Percentiles rank a stretch among this genome's conserved stretches.
These are phyloP conservation scores for Metalampra italica DNA, from an alignment of 2,888 invertebrate genomes.

Conservation along the genomic window DNA sequence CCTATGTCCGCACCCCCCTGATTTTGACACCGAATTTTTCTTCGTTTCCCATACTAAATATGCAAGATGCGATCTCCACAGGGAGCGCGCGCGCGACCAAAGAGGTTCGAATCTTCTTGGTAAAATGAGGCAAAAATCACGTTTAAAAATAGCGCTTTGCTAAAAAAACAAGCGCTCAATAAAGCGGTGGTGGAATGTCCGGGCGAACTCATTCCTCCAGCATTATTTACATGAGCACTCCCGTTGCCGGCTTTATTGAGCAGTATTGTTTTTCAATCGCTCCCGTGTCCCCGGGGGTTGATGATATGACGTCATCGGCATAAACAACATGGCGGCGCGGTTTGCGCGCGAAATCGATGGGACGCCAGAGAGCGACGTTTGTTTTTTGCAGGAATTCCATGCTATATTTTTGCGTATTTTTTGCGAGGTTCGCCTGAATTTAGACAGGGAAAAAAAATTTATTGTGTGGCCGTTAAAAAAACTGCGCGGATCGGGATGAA, in stretches of 20 bases:
- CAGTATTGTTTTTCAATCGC: constrained; percentile 30
- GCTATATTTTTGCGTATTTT: too few species aligned
- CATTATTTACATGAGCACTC: constrained; percentile 19
- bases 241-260: constrained; percentile 16
- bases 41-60: too few species aligned
- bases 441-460: background rate
- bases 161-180: too few species aligned
- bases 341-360: constrained; percentile 20
- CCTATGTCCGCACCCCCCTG: too few species aligned
- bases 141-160: background rate
- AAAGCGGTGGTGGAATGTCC: background rate
- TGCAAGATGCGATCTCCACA: too few species aligned
- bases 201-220: constrained; percentile 5
- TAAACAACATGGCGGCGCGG: constrained; percentile 26
- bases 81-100: too few species aligned
- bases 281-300: constrained; percentile 12
- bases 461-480: background rate
- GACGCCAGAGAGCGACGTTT: constrained; percentile 13
- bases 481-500: background rate
- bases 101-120: too few species aligned
- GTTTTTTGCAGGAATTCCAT: constrained; percentile 11
- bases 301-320: constrained; percentile 24
- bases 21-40: too few species aligned
- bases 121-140: background rate
- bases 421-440: too few species aligned